A percentile compares a stretch with the other conserved stretches of the same genome.
Evolutionary conservation across 2,888 invertebrate genomes (phyloP).

Genomic region (Epiblema foenella): DNA sequence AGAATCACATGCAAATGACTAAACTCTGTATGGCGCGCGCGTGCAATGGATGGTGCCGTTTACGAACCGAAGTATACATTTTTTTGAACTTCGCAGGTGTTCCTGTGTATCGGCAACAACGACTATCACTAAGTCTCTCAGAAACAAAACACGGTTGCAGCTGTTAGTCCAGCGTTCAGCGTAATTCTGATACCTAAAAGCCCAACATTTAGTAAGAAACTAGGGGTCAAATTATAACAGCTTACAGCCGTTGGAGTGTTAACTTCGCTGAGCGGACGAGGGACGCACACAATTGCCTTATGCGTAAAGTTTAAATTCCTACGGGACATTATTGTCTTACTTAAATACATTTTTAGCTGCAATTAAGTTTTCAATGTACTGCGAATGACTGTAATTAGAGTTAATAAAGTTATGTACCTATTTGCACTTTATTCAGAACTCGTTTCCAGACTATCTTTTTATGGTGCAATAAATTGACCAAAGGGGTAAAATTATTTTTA

Average conservation of each 20-base stretch:
- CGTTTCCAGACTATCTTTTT: not conserved
- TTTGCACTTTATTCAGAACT: not conserved
- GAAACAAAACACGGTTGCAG: not conserved
- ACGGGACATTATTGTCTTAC: not conserved
- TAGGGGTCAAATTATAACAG: not conserved
- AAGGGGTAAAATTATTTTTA: too few species aligned
- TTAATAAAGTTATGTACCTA: not conserved
- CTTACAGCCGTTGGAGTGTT: not conserved
- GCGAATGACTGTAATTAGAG: not conserved
- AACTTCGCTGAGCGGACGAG: too few species aligned
- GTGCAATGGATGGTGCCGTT: constrained; percentile 53
- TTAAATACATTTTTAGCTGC: not conserved
- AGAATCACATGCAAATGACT: constrained; percentile 68
- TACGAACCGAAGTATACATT: constrained; percentile 53
- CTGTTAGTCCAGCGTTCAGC: not conserved
- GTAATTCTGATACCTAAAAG: not conserved
- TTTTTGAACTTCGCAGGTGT: constrained; percentile 58
- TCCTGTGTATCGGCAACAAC: constrained; percentile 35
- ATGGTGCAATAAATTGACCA: not conserved
- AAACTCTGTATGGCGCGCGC: constrained; percentile 56
- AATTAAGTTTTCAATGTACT: not conserved
- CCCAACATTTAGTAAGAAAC: not conserved
- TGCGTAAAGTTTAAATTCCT: constrained; percentile 15
- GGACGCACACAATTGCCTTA: not conserved
- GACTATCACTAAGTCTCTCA: not conserved